Percentiles rank a stretch among this genome's conserved stretches.
phyloP scores from a whole-genome alignment of 2,888 invertebrate genomes.

The Steinernema scapterisci region DNA sequence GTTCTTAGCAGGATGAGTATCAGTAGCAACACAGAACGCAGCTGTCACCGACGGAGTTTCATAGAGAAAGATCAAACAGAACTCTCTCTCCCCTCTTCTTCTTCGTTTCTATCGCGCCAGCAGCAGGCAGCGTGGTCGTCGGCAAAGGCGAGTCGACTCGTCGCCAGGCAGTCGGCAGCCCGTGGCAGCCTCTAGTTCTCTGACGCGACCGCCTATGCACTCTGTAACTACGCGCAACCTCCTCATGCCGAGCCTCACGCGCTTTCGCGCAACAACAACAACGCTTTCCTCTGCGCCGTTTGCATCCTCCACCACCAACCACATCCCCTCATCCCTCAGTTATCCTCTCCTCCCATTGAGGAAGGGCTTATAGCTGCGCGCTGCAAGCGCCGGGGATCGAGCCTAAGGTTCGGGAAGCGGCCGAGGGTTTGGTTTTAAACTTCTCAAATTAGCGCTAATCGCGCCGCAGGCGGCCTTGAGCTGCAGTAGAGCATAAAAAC shows the following conservation, averaged over 20 bases:
- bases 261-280: constrained; percentile 21
- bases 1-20: constrained; percentile 1
- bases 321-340: too few relatives aligned
- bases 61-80: constrained; percentile 29
- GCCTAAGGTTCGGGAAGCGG: background rate
- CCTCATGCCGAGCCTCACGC: constrained; percentile 8
- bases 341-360: too few relatives aligned
- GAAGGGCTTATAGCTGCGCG: background rate
- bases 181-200: background rate
- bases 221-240: constrained; percentile 31
- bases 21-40: constrained; percentile 28
- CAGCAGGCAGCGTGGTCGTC: constrained; percentile 2
- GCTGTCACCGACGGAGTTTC: constrained; percentile 32
- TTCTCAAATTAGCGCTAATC: background rate
- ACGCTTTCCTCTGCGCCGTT: constrained; percentile 13
- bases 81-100: background rate
- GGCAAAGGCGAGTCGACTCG: constrained; percentile 13
- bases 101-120: background rate
- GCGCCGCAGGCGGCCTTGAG: background rate
- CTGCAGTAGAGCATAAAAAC: background rate
- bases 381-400: background rate
- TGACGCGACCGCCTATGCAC: constrained; percentile 20
- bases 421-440: background rate
- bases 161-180: background rate
- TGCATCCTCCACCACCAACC: background rate